Evolutionary conservation across 2,113 vertebrate species (phyloP).

Genomic region (Hyla sarda): DNA sequence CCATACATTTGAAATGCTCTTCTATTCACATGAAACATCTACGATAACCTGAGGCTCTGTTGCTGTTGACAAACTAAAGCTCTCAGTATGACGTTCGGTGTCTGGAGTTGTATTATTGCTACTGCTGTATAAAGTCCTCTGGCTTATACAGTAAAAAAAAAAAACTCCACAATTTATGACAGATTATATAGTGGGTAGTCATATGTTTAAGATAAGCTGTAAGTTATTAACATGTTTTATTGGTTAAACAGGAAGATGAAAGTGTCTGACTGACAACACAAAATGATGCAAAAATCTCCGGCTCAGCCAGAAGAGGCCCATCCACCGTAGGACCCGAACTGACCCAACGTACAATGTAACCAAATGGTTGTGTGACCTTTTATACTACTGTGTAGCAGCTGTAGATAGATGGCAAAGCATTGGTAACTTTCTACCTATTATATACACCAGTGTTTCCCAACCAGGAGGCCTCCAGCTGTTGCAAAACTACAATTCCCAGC

Average conservation of each 20-base stretch:
- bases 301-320: neutral
- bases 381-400: neutral
- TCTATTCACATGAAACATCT: no score
- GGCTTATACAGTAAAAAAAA: no score
- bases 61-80: no score
- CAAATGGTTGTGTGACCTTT: neutral
- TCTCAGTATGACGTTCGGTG: no score
- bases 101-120: no score
- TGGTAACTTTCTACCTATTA: neutral
- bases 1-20: no score
- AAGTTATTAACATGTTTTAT: constrained; percentile 32
- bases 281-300: neutral
- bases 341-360: neutral
- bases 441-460: no score
- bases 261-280: constrained; percentile 58
- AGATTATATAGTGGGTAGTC: neutral
- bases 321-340: neutral
- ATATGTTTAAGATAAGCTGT: neutral
- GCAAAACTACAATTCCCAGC: no score
- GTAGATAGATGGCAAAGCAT: neutral
- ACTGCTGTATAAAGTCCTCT: neutral
- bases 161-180: no score
- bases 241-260: constrained; percentile 64
- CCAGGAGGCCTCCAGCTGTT: no score
- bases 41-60: no score